Percentiles rank a stretch among this genome's conserved stretches.
phyloP scores from a whole-genome alignment of 1,140 invertebrate species.

The Leptopilina boulardi region DNA sequence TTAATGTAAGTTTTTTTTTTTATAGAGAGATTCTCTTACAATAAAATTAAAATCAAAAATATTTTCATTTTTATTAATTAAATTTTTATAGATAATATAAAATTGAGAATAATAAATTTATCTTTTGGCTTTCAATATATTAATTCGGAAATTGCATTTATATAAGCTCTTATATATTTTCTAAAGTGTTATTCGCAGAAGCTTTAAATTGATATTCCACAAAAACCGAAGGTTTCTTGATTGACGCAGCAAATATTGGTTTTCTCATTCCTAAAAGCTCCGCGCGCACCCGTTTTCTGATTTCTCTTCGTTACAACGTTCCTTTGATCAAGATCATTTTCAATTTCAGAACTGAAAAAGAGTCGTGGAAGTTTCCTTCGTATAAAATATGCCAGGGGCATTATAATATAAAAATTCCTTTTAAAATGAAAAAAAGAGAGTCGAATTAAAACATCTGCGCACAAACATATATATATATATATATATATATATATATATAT shows the following conservation, averaged over 20 bases:
- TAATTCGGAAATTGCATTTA: neutral
- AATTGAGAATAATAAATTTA: no score
- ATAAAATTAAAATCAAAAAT: no score
- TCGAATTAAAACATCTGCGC: neutral
- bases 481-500: no score
- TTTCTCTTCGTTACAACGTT: neutral
- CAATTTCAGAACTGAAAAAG: conserved; percentile 9
- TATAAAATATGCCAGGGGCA: neutral
- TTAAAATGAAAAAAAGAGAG: neutral
- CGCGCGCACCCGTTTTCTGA: neutral
- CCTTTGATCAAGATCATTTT: conserved; percentile 20
- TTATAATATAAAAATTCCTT: conserved; percentile 5
- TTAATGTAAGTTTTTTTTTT: no score
- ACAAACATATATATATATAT: no score
- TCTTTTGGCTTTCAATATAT: neutral
- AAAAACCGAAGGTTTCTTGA: conserved; percentile 41
- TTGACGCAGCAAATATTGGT: conserved; percentile 53
- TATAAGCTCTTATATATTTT: conserved; percentile 2
- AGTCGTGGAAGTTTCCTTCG: neutral
- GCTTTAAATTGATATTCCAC: neutral
- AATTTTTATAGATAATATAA: no score
- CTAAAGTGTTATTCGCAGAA: neutral
- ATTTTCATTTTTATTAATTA: no score
- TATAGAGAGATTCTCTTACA: no score
- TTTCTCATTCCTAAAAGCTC: conserved; percentile 11